Conservation (phyloP, 2,888 invertebrate species). For the Operophtera brumata region DNA sequence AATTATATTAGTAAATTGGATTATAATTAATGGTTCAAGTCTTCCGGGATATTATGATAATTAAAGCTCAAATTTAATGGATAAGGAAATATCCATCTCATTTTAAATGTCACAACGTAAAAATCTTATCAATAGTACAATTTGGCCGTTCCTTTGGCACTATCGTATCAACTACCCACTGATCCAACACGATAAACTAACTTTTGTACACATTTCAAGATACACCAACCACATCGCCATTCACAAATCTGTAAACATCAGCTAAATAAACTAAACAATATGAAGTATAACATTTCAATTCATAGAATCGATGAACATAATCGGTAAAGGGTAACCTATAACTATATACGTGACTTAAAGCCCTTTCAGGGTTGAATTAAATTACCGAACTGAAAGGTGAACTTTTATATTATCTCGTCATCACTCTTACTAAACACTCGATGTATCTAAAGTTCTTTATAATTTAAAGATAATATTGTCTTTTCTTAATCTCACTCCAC, state of each 20-base stretch:
- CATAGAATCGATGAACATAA: conserved; percentile 35
- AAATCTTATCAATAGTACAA: conserved; percentile 51
- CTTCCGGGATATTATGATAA: conserved; percentile 73
- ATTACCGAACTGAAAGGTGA: conserved; percentile 27
- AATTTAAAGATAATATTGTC: conserved; percentile 78
- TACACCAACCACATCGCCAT: conserved; percentile 44
- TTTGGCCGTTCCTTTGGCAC: conserved; percentile 61
- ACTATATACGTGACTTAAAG: conserved; percentile 28
- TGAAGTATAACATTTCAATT: conserved; percentile 39
- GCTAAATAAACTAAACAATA: conserved; percentile 42
- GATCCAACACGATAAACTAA: conserved; percentile 49
- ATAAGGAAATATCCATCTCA: conserved; percentile 57
- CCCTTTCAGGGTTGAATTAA: conserved; percentile 33
- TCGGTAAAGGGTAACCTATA: conserved; percentile 25
- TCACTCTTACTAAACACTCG: conserved; percentile 52
- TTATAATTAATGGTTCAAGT: conserved; percentile 52
- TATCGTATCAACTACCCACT: conserved; percentile 40
- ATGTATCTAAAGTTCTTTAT: conserved; percentile 61
- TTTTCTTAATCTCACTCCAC: conserved; percentile 79
- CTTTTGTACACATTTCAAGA: conserved; percentile 52
- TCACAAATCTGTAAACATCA: conserved; percentile 39
- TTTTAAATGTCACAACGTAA: conserved; percentile 57
- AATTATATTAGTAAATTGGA: conserved; percentile 46
- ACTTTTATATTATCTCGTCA: conserved; percentile 24
- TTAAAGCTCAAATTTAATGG: conserved; percentile 78